Evolutionary conservation across 2,797 vertebrate genomes (phyloP).

Genomic region (Aeoliscus strigatus): DNA sequence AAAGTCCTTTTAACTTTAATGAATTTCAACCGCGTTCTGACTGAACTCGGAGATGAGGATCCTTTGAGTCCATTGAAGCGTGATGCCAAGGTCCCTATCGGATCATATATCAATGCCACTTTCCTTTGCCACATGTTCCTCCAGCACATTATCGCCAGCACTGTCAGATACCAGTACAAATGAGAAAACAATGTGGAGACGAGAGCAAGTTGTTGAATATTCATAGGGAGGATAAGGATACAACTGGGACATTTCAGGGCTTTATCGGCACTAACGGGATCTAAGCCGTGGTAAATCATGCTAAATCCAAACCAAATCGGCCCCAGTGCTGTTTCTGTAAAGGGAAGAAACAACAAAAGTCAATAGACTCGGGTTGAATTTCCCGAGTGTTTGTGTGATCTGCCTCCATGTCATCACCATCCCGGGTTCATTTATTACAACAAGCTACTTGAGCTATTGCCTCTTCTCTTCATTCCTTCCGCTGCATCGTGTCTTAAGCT

Average conservation of each 20-base stretch:
- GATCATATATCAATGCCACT: constrained; percentile 66
- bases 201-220: constrained; percentile 70
- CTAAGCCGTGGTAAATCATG: constrained; percentile 71
- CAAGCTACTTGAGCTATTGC: constrained; percentile 55
- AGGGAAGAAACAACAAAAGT: constrained; percentile 18
- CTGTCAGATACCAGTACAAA: constrained; percentile 67
- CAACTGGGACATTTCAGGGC: constrained; percentile 68
- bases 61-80: constrained; percentile 54
- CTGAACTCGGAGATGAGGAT: constrained; percentile 50
- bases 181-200: constrained; percentile 69
- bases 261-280: constrained; percentile 72
- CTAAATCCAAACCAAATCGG: constrained; percentile 67
- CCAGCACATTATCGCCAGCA: constrained; percentile 50
- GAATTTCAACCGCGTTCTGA: constrained; percentile 61
- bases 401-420: constrained; percentile 48
- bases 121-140: constrained; percentile 56
- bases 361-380: constrained; percentile 51
- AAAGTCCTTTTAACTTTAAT: constrained; percentile 67
- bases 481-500: constrained; percentile 36
- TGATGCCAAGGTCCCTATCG: constrained; percentile 46
- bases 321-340: constrained; percentile 42
- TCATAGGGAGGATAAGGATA: constrained; percentile 67
- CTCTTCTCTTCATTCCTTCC: constrained; percentile 43
- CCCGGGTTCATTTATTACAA: constrained; percentile 56
- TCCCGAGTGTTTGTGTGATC: constrained; percentile 53